phyloP scores from a whole-genome alignment of 2,888 invertebrate genomes.

The Pelosia muscerda region DNA sequence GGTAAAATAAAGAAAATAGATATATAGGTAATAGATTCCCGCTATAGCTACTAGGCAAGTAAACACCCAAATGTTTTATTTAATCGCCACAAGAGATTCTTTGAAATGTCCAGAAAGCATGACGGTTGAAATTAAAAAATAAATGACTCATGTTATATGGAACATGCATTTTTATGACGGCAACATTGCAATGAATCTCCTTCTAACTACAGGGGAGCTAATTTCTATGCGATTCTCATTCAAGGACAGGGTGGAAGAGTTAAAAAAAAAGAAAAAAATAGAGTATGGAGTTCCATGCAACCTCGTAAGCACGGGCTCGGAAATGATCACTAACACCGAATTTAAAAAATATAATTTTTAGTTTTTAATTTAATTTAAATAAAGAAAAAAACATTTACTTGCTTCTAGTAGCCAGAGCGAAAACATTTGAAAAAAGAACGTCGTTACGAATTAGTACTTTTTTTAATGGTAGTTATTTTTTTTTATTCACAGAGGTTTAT shows the following conservation, averaged over 20 bases:
- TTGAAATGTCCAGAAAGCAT: constrained; percentile 68
- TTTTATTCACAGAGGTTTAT: constrained; percentile 25
- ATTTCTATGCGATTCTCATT: constrained; percentile 76
- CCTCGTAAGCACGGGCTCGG: constrained; percentile 71
- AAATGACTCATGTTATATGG: constrained; percentile 21
- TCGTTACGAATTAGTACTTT: constrained; percentile 67
- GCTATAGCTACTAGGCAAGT: constrained; percentile 87
- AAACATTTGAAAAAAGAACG: constrained; percentile 73
- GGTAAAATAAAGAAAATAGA: constrained; percentile 73
- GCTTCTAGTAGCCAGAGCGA: constrained; percentile 87
- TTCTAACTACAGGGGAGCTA: constrained; percentile 79
- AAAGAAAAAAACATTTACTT: constrained; percentile 76
- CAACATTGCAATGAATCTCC: constrained; percentile 83
- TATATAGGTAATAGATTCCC: constrained; percentile 72
- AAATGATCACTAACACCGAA: constrained; percentile 77
- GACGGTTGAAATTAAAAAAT: constrained; percentile 29
- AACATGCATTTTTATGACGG: constrained; percentile 40
- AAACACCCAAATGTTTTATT: constrained; percentile 71
- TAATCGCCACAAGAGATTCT: constrained; percentile 71
- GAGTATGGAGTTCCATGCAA: constrained; percentile 69
- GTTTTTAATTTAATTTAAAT: constrained; percentile 47
- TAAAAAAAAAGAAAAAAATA: constrained; percentile 47
- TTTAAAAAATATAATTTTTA: constrained; percentile 45
- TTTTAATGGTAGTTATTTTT: constrained; percentile 48
- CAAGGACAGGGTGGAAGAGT: constrained; percentile 65